Evolutionary conservation across 2,113 vertebrate genomes (phyloP).

Genomic region (Thymallus thymallus): DNA sequence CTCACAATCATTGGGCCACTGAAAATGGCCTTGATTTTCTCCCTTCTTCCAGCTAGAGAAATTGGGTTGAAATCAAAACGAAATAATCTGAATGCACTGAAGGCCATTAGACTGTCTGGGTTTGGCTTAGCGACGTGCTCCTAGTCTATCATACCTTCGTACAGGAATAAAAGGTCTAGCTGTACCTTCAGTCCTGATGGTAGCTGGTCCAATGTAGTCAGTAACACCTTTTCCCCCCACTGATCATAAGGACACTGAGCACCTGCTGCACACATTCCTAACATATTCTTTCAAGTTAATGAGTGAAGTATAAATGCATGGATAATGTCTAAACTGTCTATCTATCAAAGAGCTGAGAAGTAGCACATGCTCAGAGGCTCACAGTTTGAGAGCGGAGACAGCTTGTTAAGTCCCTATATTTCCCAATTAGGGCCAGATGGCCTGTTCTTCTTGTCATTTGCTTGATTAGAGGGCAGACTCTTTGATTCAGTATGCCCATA

Average conservation of each 20-base stretch:
- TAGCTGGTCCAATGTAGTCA: constrained; percentile 24
- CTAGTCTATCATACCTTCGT: constrained; percentile 22
- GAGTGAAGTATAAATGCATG: neutral
- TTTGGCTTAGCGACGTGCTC: neutral
- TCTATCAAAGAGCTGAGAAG: neutral
- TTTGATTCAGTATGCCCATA: neutral
- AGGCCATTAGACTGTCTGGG: neutral
- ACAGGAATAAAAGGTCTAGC: constrained; percentile 39
- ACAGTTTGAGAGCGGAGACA: neutral
- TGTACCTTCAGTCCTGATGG: constrained; percentile 26
- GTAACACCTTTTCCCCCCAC: constrained; percentile 11
- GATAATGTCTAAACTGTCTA: neutral
- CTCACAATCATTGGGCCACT: constrained; percentile 18
- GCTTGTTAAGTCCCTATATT: neutral
- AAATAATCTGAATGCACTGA: neutral
- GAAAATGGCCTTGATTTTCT: neutral
- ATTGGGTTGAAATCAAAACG: too few species aligned
- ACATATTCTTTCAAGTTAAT: too few species aligned
- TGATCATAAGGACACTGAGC: neutral
- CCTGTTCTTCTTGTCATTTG: neutral
- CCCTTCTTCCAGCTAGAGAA: too few species aligned
- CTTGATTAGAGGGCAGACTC: neutral
- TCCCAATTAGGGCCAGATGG: neutral
- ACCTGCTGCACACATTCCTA: too few species aligned
- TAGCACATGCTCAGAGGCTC: neutral